Evolutionary conservation across 2,888 invertebrate species (phyloP).

Genomic region (Protula sp.): DNA sequence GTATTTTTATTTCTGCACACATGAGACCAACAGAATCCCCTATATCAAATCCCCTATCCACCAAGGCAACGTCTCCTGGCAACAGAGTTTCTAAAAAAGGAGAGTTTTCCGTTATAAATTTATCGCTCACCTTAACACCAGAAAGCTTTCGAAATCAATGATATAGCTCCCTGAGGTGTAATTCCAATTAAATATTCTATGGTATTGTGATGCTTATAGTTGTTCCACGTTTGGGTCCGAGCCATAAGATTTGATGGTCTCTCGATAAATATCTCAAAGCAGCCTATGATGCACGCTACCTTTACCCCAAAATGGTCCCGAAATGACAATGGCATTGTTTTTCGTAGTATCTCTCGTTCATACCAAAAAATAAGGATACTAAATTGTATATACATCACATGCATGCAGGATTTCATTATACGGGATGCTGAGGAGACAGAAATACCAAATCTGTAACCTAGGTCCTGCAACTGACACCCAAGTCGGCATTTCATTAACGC

Average conservation of each 20-base stretch:
- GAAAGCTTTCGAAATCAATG: conserved; percentile 27
- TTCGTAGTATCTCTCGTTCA: neutral
- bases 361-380: neutral
- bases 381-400: neutral
- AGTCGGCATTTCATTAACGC: neutral
- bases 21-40: neutral
- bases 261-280: neutral
- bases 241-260: neutral
- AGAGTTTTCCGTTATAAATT: conserved; percentile 22
- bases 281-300: neutral
- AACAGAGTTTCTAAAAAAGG: conserved; percentile 13
- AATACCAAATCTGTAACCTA: neutral
- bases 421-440: too few relatives aligned
- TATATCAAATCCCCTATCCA: conserved; percentile 27
- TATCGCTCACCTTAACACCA: conserved; percentile 28
- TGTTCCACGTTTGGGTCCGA: neutral
- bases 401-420: neutral
- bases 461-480: neutral
- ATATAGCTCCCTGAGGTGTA: conserved; percentile 23
- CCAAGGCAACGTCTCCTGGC: conserved; percentile 16
- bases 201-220: too few relatives aligned
- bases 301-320: neutral
- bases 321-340: neutral
- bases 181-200: conserved; percentile 27
- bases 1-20: neutral